Base-by-base conservation (phyloP, 2,888 invertebrate species). In the Xestia xanthographa region DNA sequence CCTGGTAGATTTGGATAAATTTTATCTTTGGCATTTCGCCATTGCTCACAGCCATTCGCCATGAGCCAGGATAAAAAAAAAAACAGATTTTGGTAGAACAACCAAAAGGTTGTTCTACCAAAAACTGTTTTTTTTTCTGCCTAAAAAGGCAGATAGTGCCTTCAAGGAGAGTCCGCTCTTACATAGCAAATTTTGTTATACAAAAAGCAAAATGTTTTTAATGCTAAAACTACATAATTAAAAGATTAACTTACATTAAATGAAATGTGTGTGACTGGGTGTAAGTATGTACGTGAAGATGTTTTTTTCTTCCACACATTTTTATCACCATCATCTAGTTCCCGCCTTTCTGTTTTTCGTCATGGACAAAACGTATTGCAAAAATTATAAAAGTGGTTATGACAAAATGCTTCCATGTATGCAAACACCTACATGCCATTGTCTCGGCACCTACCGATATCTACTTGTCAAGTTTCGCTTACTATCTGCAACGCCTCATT, bases 391-490 rank as follows among this genome's bases (percentile, higher is more conserved):
- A 50, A 73, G 53, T 73, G n/a, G 72, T 53, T 73, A 73, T 72
- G 53, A 72, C 53, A 43, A 43, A 72, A 72, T 53, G n/a, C 73
- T 26, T 0, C n/a, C 14, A 48, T 41, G 5, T 66, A 34, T 65
- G 48, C 50, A 45, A 60, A 72, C 83, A 56, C 83, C 85, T 81
- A 85, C 83, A 45, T 48, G 58, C 73, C 22, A 71, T 83, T 85
- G 82, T 77, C 9, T 76, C 4, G 20, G 5, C 50, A 66, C 66
- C 34, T 34, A 45, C 58, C 1, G 11, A 2, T 50, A 73, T 69
- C 43, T 34, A 34, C 58, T 34, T 82, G 83, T 67, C 75, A 82
- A 34, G 43, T 63, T 74, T 73, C 17, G 72, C 75, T 75, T 75
- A 72, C 73, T 73, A 72, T 56, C 60, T 67, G n/a, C 58, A 65